These are phyloP conservation scores for Magallana ariakensis DNA, from an alignment of 1,140 invertebrate species.

Conservation along the genomic window DNA sequence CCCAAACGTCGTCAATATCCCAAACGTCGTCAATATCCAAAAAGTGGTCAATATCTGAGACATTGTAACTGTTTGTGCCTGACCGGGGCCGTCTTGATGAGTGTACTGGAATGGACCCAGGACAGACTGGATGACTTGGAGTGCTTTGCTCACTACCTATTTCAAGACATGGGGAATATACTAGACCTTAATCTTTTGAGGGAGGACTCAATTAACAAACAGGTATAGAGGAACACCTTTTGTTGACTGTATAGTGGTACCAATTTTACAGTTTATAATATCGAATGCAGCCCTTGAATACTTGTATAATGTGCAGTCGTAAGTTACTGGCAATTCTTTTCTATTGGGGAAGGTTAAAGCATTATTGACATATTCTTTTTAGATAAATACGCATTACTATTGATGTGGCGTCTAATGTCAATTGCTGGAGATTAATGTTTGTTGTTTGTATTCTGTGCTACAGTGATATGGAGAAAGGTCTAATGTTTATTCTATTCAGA, in stretches of 20 bases:
- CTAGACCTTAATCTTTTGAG: slow-evolving; percentile 60
- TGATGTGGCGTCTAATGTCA: not conserved
- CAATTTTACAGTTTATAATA: no score
- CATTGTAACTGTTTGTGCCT: not conserved
- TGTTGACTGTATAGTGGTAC: no score
- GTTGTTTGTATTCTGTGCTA: not conserved
- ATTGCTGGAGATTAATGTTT: not conserved
- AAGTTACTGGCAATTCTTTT: not conserved
- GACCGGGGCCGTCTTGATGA: slow-evolving; percentile 46
- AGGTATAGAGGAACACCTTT: slow-evolving; percentile 40
- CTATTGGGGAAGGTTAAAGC: not conserved
- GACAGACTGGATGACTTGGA: slow-evolving; percentile 60
- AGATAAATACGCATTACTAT: not conserved
- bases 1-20: not conserved
- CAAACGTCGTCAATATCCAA: no score
- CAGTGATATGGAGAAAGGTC: no score
- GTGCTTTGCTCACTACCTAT: slow-evolving; percentile 53
- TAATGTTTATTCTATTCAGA: not conserved
- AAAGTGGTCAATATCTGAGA: not conserved
- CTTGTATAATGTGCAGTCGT: not conserved
- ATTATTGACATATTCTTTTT: not conserved
- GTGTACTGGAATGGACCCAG: slow-evolving; percentile 65
- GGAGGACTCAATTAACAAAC: slow-evolving; percentile 56
- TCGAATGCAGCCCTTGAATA: not conserved
- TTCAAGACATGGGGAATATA: slow-evolving; percentile 64